phyloP scores from a whole-genome alignment of 2,113 vertebrate species.

The Scomber colias region DNA sequence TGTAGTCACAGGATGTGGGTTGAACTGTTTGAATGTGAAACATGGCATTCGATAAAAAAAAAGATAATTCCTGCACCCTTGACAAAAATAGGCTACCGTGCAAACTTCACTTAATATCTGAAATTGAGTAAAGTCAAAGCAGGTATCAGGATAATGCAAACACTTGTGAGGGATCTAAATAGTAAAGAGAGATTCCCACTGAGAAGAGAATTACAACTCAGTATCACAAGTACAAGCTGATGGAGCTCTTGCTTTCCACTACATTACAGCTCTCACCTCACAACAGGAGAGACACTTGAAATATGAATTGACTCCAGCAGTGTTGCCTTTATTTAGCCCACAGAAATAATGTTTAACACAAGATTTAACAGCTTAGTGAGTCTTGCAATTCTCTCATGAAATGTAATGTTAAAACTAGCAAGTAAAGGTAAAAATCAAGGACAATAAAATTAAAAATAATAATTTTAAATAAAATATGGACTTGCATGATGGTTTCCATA shows the following conservation, averaged over 20 bases:
- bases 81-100: conserved; percentile 8
- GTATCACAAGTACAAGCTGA: conserved; percentile 60
- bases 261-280: conserved; percentile 66
- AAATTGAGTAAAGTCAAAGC: conserved; percentile 33
- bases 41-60: conserved; percentile 25
- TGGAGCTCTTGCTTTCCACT: conserved; percentile 56
- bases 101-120: conserved; percentile 48
- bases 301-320: conserved; percentile 59
- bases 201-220: conserved; percentile 69
- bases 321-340: conserved; percentile 56
- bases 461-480: background rate
- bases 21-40: conserved; percentile 32
- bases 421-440: conserved; percentile 43
- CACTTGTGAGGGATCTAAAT: conserved; percentile 65
- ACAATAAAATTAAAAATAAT: too few species aligned
- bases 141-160: conserved; percentile 63
- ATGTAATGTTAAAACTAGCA: conserved; percentile 29
- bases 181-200: conserved; percentile 57
- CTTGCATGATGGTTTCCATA: background rate
- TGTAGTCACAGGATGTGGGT: background rate
- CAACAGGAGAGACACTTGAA: conserved; percentile 72
- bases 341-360: conserved; percentile 50
- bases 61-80: conserved; percentile 43
- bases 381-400: conserved; percentile 58
- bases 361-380: conserved; percentile 56